Conservation (phyloP, 1,140 invertebrate species). For the Sminthurinus signatus region DNA sequence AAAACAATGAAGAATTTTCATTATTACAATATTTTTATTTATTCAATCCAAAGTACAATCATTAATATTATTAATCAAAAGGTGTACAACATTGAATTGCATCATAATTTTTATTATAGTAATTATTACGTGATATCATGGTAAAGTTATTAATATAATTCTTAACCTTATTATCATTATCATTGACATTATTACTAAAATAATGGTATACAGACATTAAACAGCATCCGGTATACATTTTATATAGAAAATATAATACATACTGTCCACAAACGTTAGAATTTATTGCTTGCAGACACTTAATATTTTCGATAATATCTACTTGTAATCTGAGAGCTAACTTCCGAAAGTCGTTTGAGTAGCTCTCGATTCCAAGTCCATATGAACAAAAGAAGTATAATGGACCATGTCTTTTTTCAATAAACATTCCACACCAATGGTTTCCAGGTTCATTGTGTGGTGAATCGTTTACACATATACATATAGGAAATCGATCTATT, state of each 20-base stretch:
- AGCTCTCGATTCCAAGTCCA: slow-evolving; percentile 9
- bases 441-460: slow-evolving; percentile 13
- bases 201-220: not conserved
- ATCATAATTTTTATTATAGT: not conserved
- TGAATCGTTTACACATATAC: slow-evolving; percentile 21
- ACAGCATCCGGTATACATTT: not conserved
- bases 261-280: slow-evolving; percentile 14
- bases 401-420: not conserved
- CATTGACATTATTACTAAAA: not conserved
- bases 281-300: not conserved
- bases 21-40: no score
- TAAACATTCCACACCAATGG: slow-evolving; percentile 29
- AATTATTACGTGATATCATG: not conserved
- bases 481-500: not conserved
- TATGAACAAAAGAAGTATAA: slow-evolving; percentile 24
- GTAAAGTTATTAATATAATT: not conserved
- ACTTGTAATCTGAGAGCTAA: slow-evolving; percentile 9
- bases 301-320: not conserved
- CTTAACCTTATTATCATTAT: slow-evolving; percentile 5
- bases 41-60: no score
- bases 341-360: not conserved
- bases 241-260: slow-evolving; percentile 16
- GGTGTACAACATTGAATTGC: slow-evolving; percentile 2
- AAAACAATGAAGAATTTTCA: no score
- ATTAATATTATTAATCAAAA: not conserved